Evolutionary conservation across 1,140 invertebrate genomes (phyloP).

Genomic region (Micrasema longulum): DNA sequence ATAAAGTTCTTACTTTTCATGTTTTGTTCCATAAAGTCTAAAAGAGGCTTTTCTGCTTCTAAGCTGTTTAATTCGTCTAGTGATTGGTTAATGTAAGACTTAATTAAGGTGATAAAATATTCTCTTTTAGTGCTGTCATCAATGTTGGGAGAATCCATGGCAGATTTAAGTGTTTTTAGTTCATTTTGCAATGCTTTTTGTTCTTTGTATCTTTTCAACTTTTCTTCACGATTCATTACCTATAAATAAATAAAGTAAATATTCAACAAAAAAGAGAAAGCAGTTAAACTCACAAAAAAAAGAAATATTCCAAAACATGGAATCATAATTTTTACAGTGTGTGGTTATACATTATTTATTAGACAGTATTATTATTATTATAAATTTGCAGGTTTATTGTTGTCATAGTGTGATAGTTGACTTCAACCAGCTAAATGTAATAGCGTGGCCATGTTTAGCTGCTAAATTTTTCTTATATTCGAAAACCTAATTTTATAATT

Average conservation of each 20-base stretch:
- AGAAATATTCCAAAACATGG: too few species aligned
- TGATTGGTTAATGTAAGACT: slow-evolving; percentile 79
- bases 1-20: slow-evolving; percentile 34
- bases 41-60: slow-evolving; percentile 77
- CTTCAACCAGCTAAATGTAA: too few species aligned
- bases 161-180: slow-evolving; percentile 73
- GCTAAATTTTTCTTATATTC: too few species aligned
- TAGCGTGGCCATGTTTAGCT: too few species aligned
- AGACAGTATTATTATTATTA: too few species aligned
- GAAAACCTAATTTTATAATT: too few species aligned
- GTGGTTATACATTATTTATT: too few species aligned
- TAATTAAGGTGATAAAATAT: slow-evolving; percentile 85
- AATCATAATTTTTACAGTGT: too few species aligned
- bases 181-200: slow-evolving; percentile 83
- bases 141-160: slow-evolving; percentile 72
- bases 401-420: too few species aligned
- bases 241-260: slow-evolving; percentile 55
- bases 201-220: slow-evolving; percentile 85
- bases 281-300: too few species aligned
- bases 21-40: slow-evolving; percentile 76
- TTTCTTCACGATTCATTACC: slow-evolving; percentile 63
- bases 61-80: slow-evolving; percentile 84
- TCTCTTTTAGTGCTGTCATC: slow-evolving; percentile 87
- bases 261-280: too few species aligned
- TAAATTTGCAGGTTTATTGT: too few species aligned